These are phyloP conservation scores for Caenorhabditis tropicalis DNA, from an alignment of 1,140 invertebrate genomes.

Conservation along the genomic window DNA sequence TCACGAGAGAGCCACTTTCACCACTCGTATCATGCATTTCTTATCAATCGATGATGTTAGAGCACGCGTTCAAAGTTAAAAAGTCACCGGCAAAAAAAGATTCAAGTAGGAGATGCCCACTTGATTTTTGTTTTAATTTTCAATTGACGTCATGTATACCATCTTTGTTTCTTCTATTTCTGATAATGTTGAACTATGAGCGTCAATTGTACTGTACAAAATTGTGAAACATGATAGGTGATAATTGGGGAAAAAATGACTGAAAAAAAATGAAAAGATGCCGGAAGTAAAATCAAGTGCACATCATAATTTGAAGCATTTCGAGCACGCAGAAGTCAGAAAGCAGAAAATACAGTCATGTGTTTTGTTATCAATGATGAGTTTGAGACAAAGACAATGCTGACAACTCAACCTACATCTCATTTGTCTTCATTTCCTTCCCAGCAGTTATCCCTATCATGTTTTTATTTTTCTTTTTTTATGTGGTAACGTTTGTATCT, in stretches of 20 bases:
- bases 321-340: slow-evolving; percentile 3
- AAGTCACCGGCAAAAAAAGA: not conserved
- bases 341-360: slow-evolving; percentile 1
- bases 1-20: not conserved
- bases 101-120: not conserved
- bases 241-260: not conserved
- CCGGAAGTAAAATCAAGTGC: not conserved
- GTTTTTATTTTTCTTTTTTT: not conserved
- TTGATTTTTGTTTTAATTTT: not conserved
- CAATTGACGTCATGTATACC: not conserved
- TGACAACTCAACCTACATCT: slow-evolving; percentile 7
- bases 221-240: not conserved
- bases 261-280: not conserved
- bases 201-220: slow-evolving; percentile 6
- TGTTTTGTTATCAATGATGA: slow-evolving; percentile 27
- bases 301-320: not conserved
- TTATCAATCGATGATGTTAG: slow-evolving; percentile 7
- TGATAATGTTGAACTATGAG: slow-evolving; percentile 5
- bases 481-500: not conserved
- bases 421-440: not conserved
- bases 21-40: not conserved
- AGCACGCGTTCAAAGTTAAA: slow-evolving; percentile 11
- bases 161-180: not conserved
- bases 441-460: not conserved
- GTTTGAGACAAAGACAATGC: slow-evolving; percentile 15